Base-by-base conservation (phyloP, 2,797 vertebrate genomes). In the Myotis vivesi region DNA sequence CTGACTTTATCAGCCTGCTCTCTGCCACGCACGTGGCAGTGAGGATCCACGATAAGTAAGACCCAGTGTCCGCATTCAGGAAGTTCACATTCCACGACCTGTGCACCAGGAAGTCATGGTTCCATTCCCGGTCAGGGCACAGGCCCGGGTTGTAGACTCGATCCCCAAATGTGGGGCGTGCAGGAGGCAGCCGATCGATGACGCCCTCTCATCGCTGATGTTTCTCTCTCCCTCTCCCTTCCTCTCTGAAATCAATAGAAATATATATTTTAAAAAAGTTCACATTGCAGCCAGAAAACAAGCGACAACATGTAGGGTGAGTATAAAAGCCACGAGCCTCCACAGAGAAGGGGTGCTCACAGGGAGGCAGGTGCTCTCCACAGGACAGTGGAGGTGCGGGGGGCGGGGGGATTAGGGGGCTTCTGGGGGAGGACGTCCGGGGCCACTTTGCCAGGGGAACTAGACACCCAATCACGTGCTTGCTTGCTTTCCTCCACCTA, bases 311-410 rank as follows among this genome's bases (percentile, higher is more conserved):
- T 1, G 19, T 2, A 5, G 6, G 41, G n/a, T 22, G 36, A 3
- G 9, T 4, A 4, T 9, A 36, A 33, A 28, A n/a, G 19, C 5
- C 5, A 2, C 44, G 4, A 17, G 7, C 10, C 22, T 19, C 68
- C 25, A 5, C 33, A 17, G 33, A 41, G 9, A 9, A 16, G 15
- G 38, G 3, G 3, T 0, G n/a, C 55, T 1, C 2, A 9, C n/a
- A 17, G 49, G 33, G 8, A 15, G 13, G 6, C 0, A 0, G 30
- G 17, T 7, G 12, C 44, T 12, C 12, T 11, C 6, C 13, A 2
- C 3, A 1, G 0, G 5, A 4, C 19, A 41, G 28, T 16, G 38
- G 19, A 10, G 81, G 55, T 8, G 19, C 6, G 0, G 23, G 20
- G 25, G 2, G 38, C 0, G 38, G 38, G 5, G 53, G 46, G 76